phyloP scores from a whole-genome alignment of 2,113 vertebrate species.

The Diadophis punctatus region DNA sequence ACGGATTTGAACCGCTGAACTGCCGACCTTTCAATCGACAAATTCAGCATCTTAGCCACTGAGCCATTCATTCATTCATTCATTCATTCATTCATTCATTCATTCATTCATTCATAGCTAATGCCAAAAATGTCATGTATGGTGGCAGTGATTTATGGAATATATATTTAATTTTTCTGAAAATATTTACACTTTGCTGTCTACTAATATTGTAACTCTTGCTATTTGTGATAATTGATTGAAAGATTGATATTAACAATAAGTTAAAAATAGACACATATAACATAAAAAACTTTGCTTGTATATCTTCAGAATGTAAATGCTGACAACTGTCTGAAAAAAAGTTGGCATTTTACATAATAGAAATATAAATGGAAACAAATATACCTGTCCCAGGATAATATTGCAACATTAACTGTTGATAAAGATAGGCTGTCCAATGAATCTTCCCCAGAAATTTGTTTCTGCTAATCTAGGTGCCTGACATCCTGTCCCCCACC shows the following conservation, averaged over 20 bases:
- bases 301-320: neutral
- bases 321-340: neutral
- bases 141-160: neutral
- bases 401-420: neutral
- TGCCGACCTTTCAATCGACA: too few relatives aligned
- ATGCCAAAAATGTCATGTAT: neutral
- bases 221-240: neutral
- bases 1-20: too few relatives aligned
- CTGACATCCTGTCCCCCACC: too few relatives aligned
- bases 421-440: neutral
- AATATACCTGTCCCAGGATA: neutral
- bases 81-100: too few relatives aligned
- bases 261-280: neutral
- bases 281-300: neutral
- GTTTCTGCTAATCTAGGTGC: neutral
- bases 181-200: neutral
- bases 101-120: neutral
- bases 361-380: neutral
- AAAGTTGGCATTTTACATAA: neutral
- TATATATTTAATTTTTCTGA: neutral
- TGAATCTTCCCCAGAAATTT: neutral
- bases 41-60: too few relatives aligned
- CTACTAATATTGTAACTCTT: neutral
- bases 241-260: neutral
- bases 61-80: neutral